phyloP scores from a whole-genome alignment of 2,888 invertebrate species.

The Torymus texanus region DNA sequence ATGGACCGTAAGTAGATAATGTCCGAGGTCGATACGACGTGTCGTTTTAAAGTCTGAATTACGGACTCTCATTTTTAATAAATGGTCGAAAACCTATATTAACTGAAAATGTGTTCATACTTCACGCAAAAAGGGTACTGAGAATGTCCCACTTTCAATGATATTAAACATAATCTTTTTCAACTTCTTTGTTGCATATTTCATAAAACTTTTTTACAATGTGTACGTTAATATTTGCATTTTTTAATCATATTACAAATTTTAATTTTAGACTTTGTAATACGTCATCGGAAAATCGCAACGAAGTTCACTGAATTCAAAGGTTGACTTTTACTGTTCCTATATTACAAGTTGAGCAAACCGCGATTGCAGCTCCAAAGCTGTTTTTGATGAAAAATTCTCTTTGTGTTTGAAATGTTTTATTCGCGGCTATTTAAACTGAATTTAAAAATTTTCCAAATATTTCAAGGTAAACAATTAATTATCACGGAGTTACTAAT shows the following conservation, averaged over 20 bases:
- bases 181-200: too few relatives aligned
- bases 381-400: conserved; percentile 1
- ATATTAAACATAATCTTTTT: too few relatives aligned
- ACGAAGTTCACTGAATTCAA: neutral
- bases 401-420: neutral
- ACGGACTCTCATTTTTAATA: conserved; percentile 25
- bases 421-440: too few relatives aligned
- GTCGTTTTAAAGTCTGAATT: conserved; percentile 37
- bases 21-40: conserved; percentile 13
- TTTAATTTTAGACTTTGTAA: neutral
- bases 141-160: too few relatives aligned
- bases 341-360: neutral
- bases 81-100: conserved; percentile 21
- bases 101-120: neutral
- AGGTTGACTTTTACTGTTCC: neutral
- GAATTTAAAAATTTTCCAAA: too few relatives aligned
- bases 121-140: too few relatives aligned
- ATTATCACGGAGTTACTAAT: neutral
- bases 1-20: conserved; percentile 36
- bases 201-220: too few relatives aligned
- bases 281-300: neutral
- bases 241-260: too few relatives aligned
- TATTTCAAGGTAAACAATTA: too few relatives aligned
- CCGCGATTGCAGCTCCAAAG: conserved; percentile 1
- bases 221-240: too few relatives aligned